These are phyloP conservation scores for Ceyx melanurus DNA, from an alignment of 2,113 vertebrate genomes.

Conservation along the genomic window DNA sequence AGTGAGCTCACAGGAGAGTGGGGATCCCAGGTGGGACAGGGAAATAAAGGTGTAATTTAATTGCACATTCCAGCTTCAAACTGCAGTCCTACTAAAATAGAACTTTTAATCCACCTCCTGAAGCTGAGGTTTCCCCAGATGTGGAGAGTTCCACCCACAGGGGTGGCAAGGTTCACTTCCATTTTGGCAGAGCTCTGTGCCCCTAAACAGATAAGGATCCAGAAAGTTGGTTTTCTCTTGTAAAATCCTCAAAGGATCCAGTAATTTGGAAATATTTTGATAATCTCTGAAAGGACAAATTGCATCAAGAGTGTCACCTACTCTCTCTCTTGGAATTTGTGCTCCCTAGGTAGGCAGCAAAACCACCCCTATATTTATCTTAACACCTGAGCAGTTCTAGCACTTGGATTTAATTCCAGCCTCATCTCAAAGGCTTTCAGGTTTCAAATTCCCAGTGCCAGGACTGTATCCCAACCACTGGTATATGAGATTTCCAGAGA, in stretches of 20 bases:
- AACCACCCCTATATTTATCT: background rate
- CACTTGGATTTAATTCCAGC: background rate
- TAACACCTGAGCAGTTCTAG: background rate
- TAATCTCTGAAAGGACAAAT: background rate
- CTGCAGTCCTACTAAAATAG: background rate
- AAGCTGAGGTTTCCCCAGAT: background rate
- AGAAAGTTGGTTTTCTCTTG: background rate
- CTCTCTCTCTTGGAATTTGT: background rate
- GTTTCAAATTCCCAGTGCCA: background rate
- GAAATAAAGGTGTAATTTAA: background rate
- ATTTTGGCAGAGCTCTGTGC: background rate
- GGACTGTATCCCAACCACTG: background rate
- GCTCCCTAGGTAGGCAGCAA: background rate
- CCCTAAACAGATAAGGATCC: background rate
- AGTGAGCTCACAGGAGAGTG: background rate
- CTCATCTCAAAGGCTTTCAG: background rate
- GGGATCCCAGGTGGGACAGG: background rate
- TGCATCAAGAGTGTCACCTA: slow-evolving; percentile 1
- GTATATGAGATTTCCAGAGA: background rate
- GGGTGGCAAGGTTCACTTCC: background rate
- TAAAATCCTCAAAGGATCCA: background rate
- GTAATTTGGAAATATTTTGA: background rate
- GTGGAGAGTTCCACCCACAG: background rate
- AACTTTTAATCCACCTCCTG: background rate
- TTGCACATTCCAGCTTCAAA: background rate